Evolutionary conservation across 2,888 invertebrate genomes (phyloP), one percentile per base, ranked within the genome.

Genomic region (Nipponacmea schrenckii): DNA sequence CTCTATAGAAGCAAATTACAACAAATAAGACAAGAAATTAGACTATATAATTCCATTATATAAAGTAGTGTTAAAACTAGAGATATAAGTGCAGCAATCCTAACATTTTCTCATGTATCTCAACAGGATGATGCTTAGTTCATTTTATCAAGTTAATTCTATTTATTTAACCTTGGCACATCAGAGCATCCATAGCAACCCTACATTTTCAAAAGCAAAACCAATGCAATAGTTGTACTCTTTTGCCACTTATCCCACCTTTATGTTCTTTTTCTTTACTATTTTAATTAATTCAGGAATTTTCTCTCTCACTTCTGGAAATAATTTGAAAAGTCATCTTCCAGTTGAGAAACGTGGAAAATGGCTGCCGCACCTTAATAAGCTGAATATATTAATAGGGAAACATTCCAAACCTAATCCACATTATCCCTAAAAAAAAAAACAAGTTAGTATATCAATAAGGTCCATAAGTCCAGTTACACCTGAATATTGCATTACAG

Each of bases 321-420:
- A 5, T 39, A 39, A 39, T 39, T 39, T 39, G 7, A 10, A 5
- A 39, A 39, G 10, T 5, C 39, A 20, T 56, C 44, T 65, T 70
- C 66, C 74, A 72, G 71, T 72, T 77, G 75, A 76, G 71, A 68
- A 71, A 73, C 70, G 71, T 74, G 83, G 77, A 82, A 76, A 83
- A 84, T 84, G 84, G 83, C 83, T 80, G 81, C 83, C 84, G 78
- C 84, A 84, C 80, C 83, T 74, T 67, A 64, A 67, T 45, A 68
- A 65, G 62, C 68, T 70, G 65, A 67, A 69, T 62, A 72, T 39
- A 39, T 56, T 24, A 20, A 56, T 62, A 20, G 26, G 63, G 44
- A 62, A 44, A 67, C n/a, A 62, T 46, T 62, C 65, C 50, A 67
- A 62, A 70, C 64, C 56, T 64, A 45, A 68, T 66, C 68, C 63